These are phyloP conservation scores for Choloepus didactylus DNA, from an alignment of 2,797 vertebrate genomes.

Conservation along the genomic window DNA sequence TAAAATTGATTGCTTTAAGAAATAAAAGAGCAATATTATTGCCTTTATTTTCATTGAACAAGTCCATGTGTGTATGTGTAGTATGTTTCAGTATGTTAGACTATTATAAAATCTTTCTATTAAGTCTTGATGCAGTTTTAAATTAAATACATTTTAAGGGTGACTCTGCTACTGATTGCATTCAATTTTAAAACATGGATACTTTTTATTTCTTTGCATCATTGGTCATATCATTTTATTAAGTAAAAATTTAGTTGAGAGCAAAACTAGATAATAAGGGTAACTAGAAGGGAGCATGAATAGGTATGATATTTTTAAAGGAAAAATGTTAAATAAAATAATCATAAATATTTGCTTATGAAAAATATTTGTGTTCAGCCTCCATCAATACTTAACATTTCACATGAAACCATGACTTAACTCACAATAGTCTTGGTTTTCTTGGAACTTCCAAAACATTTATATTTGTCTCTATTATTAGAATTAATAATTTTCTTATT, in stretches of 20 bases:
- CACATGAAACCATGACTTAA: background rate
- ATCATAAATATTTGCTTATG: background rate
- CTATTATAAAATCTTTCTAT: background rate
- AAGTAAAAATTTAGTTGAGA: background rate
- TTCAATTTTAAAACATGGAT: background rate
- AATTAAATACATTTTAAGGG: background rate
- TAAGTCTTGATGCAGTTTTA: background rate
- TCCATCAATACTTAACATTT: background rate
- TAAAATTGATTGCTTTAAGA: background rate
- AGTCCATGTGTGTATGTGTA: background rate
- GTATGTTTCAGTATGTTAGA: background rate
- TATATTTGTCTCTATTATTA: background rate
- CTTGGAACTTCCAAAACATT: background rate
- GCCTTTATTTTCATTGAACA: background rate
- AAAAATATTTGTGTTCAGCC: background rate
- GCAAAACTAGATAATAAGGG: background rate
- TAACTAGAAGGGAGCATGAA: background rate
- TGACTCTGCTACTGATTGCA: background rate
- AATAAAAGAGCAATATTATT: background rate
- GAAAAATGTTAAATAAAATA: background rate
- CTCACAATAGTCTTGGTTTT: background rate
- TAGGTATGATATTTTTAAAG: background rate
- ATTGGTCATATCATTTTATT: background rate
- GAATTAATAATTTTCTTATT: background rate
- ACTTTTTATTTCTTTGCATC: background rate